Evolutionary conservation across 2,797 vertebrate species (phyloP).

Genomic region (Falco naumanni): DNA sequence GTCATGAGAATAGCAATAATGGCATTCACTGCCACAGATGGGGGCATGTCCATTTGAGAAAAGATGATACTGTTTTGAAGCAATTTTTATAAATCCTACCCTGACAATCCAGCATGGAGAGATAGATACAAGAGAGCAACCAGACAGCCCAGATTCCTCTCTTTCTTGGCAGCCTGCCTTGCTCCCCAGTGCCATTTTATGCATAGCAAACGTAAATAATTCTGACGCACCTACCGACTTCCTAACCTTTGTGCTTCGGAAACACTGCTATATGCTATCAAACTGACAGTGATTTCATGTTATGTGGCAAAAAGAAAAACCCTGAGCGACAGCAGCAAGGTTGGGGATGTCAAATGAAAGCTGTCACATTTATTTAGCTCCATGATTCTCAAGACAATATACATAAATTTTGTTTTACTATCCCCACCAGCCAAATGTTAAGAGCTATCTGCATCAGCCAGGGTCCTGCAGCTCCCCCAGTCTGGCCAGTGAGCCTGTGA

Average conservation of each 20-base stretch:
- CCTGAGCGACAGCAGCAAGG: slow-evolving; percentile 53
- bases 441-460: slow-evolving; percentile 8
- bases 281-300: slow-evolving; percentile 57
- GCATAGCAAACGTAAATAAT: slow-evolving; percentile 41
- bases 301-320: slow-evolving; percentile 55
- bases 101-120: slow-evolving; percentile 45
- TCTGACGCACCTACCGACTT: not conserved
- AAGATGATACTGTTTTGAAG: slow-evolving; percentile 51
- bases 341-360: slow-evolving; percentile 50
- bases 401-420: slow-evolving; percentile 40
- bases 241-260: slow-evolving; percentile 39
- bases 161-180: slow-evolving; percentile 19
- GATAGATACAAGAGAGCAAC: not conserved
- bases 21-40: slow-evolving; percentile 24
- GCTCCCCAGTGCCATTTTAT: slow-evolving; percentile 31
- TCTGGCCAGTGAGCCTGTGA: not conserved
- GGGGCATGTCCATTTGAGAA: slow-evolving; percentile 41
- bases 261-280: slow-evolving; percentile 28
- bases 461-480: not conserved
- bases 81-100: slow-evolving; percentile 48
- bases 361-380: slow-evolving; percentile 62
- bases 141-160: not conserved
- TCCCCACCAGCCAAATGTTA: slow-evolving; percentile 7
- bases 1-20: slow-evolving; percentile 23
- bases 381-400: slow-evolving; percentile 6